A percentile compares a stretch with the other conserved stretches of the same genome.
Conservation (phyloP, 1,140 invertebrate species). For the Mercenaria mercenaria region DNA sequence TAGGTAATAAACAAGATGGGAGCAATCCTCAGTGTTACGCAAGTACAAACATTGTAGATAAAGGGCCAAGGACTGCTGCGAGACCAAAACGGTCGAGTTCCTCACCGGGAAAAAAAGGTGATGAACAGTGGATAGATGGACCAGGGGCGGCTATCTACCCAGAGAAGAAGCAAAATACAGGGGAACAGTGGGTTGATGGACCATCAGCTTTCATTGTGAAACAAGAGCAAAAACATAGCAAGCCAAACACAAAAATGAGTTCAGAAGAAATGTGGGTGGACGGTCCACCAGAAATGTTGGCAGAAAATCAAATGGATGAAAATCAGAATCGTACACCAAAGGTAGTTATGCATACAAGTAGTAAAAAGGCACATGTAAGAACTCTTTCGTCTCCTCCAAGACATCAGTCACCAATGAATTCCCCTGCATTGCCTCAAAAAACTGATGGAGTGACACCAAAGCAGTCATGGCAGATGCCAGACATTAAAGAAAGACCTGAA, state of each 20-base stretch:
- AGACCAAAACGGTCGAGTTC: constrained; percentile 56
- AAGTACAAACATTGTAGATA: constrained; percentile 69
- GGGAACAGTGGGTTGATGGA: constrained; percentile 85
- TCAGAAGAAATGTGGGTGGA: constrained; percentile 97
- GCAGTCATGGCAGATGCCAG: constrained; percentile 67
- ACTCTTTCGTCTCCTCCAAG: constrained; percentile 66
- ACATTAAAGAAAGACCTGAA: constrained; percentile 76
- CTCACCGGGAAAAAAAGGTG: constrained; percentile 80
- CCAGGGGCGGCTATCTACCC: constrained; percentile 87
- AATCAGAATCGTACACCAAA: constrained; percentile 60
- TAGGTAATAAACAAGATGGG: constrained; percentile 21
- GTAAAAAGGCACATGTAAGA: constrained; percentile 66
- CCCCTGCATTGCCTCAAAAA: constrained; percentile 62
- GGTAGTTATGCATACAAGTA: constrained; percentile 72
- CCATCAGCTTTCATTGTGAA: constrained; percentile 81
- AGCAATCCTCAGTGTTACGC: constrained; percentile 48
- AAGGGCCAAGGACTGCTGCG: constrained; percentile 24
- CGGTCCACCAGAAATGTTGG: constrained; percentile 89
- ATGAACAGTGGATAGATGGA: constrained; percentile 98
- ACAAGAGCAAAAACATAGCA: constrained; percentile 69
- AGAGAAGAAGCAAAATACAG: constrained; percentile 70
- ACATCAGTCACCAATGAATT: constrained; percentile 58
- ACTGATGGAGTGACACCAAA: constrained; percentile 58
- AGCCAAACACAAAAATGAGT: constrained; percentile 88
- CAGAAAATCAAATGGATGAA: constrained; percentile 54